A percentile compares a stretch with the other conserved stretches of the same genome.
These are phyloP conservation scores for Diogma glabrata DNA, from an alignment of 2,888 invertebrate genomes.

Conservation along the genomic window DNA sequence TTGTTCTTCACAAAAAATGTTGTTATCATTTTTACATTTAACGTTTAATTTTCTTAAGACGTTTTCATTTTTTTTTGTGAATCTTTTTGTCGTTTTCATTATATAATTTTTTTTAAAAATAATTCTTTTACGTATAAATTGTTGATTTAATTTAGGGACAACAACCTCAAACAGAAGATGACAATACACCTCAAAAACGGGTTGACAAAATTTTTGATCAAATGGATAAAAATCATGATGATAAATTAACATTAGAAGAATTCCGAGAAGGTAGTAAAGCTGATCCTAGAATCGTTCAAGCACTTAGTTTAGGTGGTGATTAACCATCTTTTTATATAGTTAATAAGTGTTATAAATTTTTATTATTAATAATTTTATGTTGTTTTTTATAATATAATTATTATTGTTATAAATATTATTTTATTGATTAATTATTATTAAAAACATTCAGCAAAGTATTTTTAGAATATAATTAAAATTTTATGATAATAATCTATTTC, in stretches of 20 bases:
- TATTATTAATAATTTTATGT: constrained; percentile 1
- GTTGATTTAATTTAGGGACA: constrained; percentile 54
- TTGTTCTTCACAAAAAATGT: too few species aligned
- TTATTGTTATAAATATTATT: neutral
- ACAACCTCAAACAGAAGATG: constrained; percentile 77
- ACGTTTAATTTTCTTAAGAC: too few species aligned
- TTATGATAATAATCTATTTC: too few species aligned
- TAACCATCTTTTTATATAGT: constrained; percentile 31
- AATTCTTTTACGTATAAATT: neutral
- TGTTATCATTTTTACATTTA: too few species aligned
- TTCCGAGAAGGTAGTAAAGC: constrained; percentile 97
- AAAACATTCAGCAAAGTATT: neutral
- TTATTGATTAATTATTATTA: neutral
- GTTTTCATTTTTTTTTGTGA: too few species aligned
- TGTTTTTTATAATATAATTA: constrained; percentile 8
- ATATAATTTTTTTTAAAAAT: too few species aligned
- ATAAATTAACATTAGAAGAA: constrained; percentile 88
- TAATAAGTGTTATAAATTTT: constrained; percentile 7
- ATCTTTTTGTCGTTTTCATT: too few species aligned
- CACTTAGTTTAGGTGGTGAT: constrained; percentile 73
- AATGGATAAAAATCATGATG: constrained; percentile 98
- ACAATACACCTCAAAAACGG: constrained; percentile 87
- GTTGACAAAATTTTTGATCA: constrained; percentile 98
- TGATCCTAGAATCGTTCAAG: constrained; percentile 96
- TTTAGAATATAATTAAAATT: constrained; percentile 1